Evolutionary conservation across 2,113 vertebrate genomes (phyloP).

Genomic region (Mesitornis unicolor): DNA sequence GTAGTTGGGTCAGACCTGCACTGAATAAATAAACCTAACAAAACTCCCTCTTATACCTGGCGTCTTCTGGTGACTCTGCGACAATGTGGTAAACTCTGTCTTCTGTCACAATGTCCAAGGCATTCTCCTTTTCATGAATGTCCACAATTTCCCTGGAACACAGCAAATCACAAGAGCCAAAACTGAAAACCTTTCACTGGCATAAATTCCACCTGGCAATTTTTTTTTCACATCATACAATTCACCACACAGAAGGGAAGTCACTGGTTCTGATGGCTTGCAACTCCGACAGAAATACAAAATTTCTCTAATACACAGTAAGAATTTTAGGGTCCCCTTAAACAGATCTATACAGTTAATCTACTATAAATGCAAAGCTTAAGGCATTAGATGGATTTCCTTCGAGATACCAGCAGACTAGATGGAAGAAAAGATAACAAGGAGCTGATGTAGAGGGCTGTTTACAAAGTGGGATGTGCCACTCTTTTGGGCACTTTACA

Average conservation of each 20-base stretch:
- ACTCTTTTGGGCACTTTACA: background rate
- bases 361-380: background rate
- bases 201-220: background rate
- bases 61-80: constrained; percentile 91
- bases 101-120: constrained; percentile 88
- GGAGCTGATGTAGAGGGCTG: background rate
- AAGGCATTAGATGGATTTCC: background rate
- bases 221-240: background rate
- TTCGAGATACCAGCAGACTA: background rate
- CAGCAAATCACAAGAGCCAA: background rate
- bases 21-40: background rate
- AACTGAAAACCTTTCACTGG: background rate
- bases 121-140: constrained; percentile 93
- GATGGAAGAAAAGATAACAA: background rate
- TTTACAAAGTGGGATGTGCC: background rate
- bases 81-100: constrained; percentile 91
- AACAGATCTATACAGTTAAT: background rate
- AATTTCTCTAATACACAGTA: background rate
- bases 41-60: constrained; percentile 75
- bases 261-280: background rate
- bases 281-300: background rate
- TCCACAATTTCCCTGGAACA: constrained; percentile 88
- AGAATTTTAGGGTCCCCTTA: background rate
- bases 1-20: background rate
- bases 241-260: background rate